These are phyloP conservation scores for Noctua comes DNA, from an alignment of 2,888 invertebrate genomes.

Conservation along the genomic window DNA sequence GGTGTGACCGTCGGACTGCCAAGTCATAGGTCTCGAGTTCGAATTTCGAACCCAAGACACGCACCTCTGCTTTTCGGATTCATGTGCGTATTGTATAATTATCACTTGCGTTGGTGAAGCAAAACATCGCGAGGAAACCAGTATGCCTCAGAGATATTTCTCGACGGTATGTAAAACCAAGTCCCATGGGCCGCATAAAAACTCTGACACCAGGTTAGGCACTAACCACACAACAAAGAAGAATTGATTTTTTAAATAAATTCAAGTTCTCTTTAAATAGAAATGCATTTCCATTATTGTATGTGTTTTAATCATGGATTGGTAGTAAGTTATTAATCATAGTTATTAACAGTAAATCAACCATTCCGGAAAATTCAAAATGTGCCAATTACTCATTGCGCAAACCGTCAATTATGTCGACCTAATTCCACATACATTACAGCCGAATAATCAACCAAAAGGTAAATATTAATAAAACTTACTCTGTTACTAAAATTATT, in stretches of 20 bases:
- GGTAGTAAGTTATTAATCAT: neutral
- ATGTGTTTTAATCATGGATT: neutral
- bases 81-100: no score
- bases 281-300: neutral
- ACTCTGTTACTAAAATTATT: constrained; percentile 52
- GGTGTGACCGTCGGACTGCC: neutral
- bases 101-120: no score
- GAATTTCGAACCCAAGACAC: no score
- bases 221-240: neutral
- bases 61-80: no score
- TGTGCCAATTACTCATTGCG: constrained; percentile 4
- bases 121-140: no score
- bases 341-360: neutral
- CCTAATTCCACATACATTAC: constrained; percentile 25
- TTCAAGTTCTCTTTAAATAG: neutral
- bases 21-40: no score
- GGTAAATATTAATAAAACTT: constrained; percentile 38
- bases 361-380: neutral
- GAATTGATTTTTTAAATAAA: constrained; percentile 6
- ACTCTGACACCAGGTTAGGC: no score
- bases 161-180: no score
- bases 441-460: constrained; percentile 24
- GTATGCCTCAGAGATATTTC: no score
- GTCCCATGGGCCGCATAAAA: no score
- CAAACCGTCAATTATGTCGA: constrained; percentile 12